Base-by-base conservation (phyloP, 2,113 vertebrate genomes). In the Rhinichthys klamathensis region DNA sequence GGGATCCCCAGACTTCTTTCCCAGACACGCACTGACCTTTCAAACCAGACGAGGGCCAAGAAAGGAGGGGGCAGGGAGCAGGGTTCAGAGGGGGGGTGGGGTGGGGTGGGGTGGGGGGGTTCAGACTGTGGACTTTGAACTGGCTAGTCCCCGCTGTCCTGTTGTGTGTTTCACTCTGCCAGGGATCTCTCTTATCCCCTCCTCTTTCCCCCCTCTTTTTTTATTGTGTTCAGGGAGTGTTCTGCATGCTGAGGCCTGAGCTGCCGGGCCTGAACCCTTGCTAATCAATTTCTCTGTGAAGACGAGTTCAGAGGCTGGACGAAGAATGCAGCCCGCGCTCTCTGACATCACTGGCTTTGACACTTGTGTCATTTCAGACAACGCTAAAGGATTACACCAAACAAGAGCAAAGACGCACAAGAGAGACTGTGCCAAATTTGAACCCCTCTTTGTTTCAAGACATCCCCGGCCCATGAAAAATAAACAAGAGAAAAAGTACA, bases 201-300 rank as follows among this genome's bases (percentile, higher is more conserved):
- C 41, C 54, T 58, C 77, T 58, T 74, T 74, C 85, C 10, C 74
- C 51, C 83, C 49, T 86, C 65, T 67, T 95, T 95, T 35, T 94
- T 95, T 93, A 96, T 97, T 96, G 96, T 96, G 95, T 93, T 94
- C 93, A 93, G 94, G 94, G 94, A 96, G 94, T 90, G 90, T 94
- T 96, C 94, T 93, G 93, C 96, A 97, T 97, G 97, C 96, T 97
- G 95, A 94, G 96, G 96, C 90, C 93, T 41, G 91, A 95, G 95
- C 96, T 96, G 95, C 95, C 95, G 95, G 94, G 91, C 85, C 85
- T 95, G 95, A 97, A 98, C 96, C 97, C 96, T 96, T 96, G 96
- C 97, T 97, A 98, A 99, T 99, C 97, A 97, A 98, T 98, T 98
- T 98, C 97, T 97, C 97, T 97, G 96, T 95, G 95, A 96, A 96